These are phyloP conservation scores for Adelognathus sp. DNA, from an alignment of 2,888 invertebrate genomes.

Conservation along the genomic window DNA sequence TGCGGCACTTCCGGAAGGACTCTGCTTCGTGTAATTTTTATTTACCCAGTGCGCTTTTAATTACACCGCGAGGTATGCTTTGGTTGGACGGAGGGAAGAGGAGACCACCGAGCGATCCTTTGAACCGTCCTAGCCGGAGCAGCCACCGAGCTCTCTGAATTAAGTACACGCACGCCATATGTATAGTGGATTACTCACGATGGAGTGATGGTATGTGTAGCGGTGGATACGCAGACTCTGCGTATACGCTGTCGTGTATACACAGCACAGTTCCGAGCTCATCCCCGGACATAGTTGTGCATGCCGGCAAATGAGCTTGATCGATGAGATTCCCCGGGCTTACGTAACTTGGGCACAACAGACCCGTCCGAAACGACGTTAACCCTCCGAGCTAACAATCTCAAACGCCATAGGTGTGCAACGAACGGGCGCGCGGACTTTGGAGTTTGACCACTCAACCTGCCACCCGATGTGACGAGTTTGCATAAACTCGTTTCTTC, in stretches of 20 bases:
- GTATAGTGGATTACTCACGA: background rate
- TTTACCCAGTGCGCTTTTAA: conserved; percentile 16
- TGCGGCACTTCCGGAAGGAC: background rate
- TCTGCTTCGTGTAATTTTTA: background rate
- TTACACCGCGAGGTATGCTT: conserved; percentile 14
- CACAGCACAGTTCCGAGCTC: conserved; percentile 6
- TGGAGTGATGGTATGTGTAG: background rate
- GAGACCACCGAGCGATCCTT: conserved; percentile 14
- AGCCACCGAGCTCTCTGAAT: background rate
- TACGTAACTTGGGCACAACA: conserved; percentile 29
- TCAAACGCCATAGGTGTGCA: conserved; percentile 10
- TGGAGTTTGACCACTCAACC: background rate
- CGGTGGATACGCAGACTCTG: background rate
- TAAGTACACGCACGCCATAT: conserved; percentile 17
- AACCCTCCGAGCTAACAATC: conserved; percentile 5
- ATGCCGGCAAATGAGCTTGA: conserved; percentile 49
- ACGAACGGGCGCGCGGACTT: background rate
- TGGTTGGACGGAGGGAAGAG: background rate
- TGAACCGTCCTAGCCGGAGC: conserved; percentile 16
- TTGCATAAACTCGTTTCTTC: background rate
- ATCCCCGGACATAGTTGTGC: background rate
- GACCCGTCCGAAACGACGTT: conserved; percentile 1
- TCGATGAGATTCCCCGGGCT: conserved; percentile 41
- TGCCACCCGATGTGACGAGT: background rate
- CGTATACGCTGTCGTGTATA: background rate